These are phyloP conservation scores for Drosophila parabipectinata DNA, from an alignment of 1,140 invertebrate species.

Conservation along the genomic window DNA sequence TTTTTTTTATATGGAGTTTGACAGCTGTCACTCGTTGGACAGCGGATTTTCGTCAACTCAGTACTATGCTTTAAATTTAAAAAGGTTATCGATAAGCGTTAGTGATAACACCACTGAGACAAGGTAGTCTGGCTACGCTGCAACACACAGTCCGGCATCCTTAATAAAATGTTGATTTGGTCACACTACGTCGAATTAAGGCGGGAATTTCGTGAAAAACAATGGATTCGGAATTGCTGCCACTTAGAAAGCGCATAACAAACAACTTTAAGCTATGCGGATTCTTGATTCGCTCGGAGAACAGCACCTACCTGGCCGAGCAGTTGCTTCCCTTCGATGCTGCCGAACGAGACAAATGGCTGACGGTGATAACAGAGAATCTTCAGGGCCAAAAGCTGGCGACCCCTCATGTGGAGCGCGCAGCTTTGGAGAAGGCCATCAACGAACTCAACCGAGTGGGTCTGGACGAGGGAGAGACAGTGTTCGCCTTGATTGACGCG, in stretches of 20 bases:
- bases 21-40: no score
- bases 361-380: slow-evolving; percentile 85
- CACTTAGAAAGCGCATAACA: slow-evolving; percentile 70
- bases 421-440: slow-evolving; percentile 90
- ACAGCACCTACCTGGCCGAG: slow-evolving; percentile 84
- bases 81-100: slow-evolving; percentile 5
- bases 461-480: slow-evolving; percentile 90
- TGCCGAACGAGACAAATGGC: slow-evolving; percentile 84
- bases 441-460: slow-evolving; percentile 89
- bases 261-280: slow-evolving; percentile 78
- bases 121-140: neutral
- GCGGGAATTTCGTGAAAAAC: slow-evolving; percentile 7
- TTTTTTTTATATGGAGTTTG: no score
- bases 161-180: neutral
- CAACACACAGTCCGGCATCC: neutral
- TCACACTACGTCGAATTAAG: slow-evolving; percentile 8
- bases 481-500: slow-evolving; percentile 92
- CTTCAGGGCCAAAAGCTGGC: slow-evolving; percentile 89
- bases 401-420: slow-evolving; percentile 89
- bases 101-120: neutral
- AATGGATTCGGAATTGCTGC: slow-evolving; percentile 69
- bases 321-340: slow-evolving; percentile 83
- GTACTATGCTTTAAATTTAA: no score
- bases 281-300: slow-evolving; percentile 78
- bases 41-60: no score